These are phyloP conservation scores for Caranx melampygus DNA, from an alignment of 2,113 vertebrate species.

Conservation along the genomic window DNA sequence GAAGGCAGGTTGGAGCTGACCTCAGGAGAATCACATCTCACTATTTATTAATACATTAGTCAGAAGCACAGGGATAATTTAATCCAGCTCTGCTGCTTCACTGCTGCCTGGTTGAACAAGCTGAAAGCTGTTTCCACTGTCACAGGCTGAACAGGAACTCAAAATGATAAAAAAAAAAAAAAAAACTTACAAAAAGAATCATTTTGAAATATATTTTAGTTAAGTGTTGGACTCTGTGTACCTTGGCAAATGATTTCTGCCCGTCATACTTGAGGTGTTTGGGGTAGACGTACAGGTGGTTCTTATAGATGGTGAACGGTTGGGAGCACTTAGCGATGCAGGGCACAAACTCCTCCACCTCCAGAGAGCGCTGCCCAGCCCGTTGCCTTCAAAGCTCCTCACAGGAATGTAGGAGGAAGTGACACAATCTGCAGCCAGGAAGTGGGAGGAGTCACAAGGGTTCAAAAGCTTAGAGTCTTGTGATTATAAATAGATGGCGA, in stretches of 20 bases:
- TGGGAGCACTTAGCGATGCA: conserved; percentile 95
- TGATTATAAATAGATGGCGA: neutral
- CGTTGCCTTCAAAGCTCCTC: conserved; percentile 88
- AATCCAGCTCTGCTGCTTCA: conserved; percentile 50
- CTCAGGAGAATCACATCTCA: conserved; percentile 25
- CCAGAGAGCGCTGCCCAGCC: conserved; percentile 86
- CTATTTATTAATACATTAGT: conserved; percentile 63
- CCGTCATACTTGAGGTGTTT: conserved; percentile 96
- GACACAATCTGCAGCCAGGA: conserved; percentile 88
- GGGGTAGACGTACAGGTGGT: conserved; percentile 97
- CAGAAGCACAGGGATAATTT: conserved; percentile 58
- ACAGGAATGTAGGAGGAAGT: conserved; percentile 97
- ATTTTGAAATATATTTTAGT: neutral
- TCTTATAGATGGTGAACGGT: conserved; percentile 96
- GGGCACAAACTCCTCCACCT: conserved; percentile 97
- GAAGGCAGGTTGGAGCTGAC: conserved; percentile 25
- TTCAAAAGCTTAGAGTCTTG: neutral
- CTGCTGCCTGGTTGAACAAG: conserved; percentile 32
- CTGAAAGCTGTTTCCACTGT: conserved; percentile 43
- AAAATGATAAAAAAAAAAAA: conserved; percentile 33
- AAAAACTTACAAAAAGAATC: conserved; percentile 22
- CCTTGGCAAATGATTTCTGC: conserved; percentile 97
- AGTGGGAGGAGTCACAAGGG: neutral
- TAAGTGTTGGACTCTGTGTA: conserved; percentile 49
- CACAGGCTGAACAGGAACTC: conserved; percentile 23